These are phyloP conservation scores for Vanessa cardui DNA, from an alignment of 2,888 invertebrate species.

Conservation along the genomic window DNA sequence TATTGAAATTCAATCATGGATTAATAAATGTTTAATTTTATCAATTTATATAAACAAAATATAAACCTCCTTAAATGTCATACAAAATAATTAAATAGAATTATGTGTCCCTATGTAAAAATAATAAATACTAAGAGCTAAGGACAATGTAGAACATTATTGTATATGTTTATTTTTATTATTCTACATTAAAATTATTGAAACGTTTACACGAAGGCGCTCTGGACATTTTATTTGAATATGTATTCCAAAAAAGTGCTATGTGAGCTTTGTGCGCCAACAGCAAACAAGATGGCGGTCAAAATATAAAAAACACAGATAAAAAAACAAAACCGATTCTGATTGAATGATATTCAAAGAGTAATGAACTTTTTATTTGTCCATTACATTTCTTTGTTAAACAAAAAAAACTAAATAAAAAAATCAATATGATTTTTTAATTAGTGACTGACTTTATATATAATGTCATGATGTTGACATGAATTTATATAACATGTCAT, in stretches of 20 bases:
- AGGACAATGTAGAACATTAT: not conserved
- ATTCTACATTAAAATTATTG: slow-evolving; percentile 6
- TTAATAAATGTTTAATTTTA: not conserved
- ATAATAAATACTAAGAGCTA: not conserved
- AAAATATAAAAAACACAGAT: too few relatives aligned
- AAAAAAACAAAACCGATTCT: too few relatives aligned
- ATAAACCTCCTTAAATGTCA: not conserved
- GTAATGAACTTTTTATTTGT: too few relatives aligned
- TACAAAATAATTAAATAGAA: not conserved
- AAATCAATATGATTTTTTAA: too few relatives aligned
- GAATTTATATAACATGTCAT: too few relatives aligned
- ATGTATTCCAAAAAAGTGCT: not conserved
- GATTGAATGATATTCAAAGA: not conserved
- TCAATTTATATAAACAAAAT: not conserved
- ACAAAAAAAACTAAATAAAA: too few relatives aligned
- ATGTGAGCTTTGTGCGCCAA: not conserved
- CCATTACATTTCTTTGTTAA: too few relatives aligned
- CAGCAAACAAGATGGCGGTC: too few relatives aligned
- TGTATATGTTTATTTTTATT: slow-evolving; percentile 19
- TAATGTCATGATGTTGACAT: too few relatives aligned
- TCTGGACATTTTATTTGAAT: not conserved
- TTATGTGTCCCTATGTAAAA: not conserved
- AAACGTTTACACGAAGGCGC: slow-evolving; percentile 18
- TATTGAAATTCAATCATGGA: not conserved
- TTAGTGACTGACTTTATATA: too few relatives aligned